A percentile compares a stretch with the other conserved stretches of the same genome.
Conservation (phyloP, 2,888 invertebrate genomes). For the Brassicogethes aeneus region DNA sequence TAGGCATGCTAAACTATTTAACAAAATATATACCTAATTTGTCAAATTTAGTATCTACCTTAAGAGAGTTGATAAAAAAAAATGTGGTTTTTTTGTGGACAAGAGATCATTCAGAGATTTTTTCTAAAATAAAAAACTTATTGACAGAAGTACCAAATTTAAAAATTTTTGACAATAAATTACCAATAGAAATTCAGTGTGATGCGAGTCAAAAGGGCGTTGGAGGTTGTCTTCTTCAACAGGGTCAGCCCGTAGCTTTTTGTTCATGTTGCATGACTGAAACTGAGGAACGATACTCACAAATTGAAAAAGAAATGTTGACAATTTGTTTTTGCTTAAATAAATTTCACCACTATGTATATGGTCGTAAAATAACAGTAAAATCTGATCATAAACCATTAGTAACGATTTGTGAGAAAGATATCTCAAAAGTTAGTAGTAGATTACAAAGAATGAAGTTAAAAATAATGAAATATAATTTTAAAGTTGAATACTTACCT, state of each 20-base stretch:
- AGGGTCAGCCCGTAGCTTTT: constrained; percentile 19
- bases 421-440: constrained; percentile 9
- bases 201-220: constrained; percentile 18
- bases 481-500: constrained; percentile 12
- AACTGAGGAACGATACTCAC: constrained; percentile 21
- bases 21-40: constrained; percentile 17
- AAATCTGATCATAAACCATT: constrained; percentile 31
- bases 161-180: constrained; percentile 16
- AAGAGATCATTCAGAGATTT: constrained; percentile 12
- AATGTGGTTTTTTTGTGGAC: constrained; percentile 17
- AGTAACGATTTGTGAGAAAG: constrained; percentile 15
- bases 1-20: no score
- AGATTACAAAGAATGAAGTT: constrained; percentile 5
- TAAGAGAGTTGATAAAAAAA: constrained; percentile 20
- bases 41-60: constrained; percentile 12
- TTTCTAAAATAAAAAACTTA: constrained; percentile 18
- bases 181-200: constrained; percentile 14
- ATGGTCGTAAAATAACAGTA: constrained; percentile 22
- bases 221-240: constrained; percentile 17
- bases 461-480: constrained; percentile 12
- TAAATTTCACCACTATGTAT: constrained; percentile 30
- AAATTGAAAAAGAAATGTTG: constrained; percentile 25
- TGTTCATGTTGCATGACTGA: constrained; percentile 22
- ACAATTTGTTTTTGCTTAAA: constrained; percentile 25
- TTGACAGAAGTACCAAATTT: constrained; percentile 15